These are phyloP conservation scores for Eupithecia centaureata DNA, from an alignment of 2,888 invertebrate species.

Conservation along the genomic window DNA sequence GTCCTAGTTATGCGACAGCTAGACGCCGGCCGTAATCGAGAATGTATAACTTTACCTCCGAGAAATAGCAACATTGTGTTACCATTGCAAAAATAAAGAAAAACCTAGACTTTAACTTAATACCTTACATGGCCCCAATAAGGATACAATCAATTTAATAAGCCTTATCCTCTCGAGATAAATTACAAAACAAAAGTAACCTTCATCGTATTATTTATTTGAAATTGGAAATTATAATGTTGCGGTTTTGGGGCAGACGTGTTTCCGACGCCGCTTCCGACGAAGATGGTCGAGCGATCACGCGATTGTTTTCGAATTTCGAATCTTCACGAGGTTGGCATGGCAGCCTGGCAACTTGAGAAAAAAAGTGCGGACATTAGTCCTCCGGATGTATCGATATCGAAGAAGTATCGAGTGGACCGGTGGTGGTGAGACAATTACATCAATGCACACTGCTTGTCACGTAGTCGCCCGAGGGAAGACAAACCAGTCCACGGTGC, in stretches of 20 bases:
- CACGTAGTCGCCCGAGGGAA: slow-evolving; percentile 68
- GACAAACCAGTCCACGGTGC: slow-evolving; percentile 70
- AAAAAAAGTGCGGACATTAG: slow-evolving; percentile 53
- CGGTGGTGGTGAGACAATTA: slow-evolving; percentile 69
- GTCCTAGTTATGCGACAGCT: slow-evolving; percentile 79
- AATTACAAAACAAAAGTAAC: slow-evolving; percentile 60
- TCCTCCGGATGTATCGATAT: slow-evolving; percentile 65
- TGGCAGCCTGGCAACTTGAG: slow-evolving; percentile 30
- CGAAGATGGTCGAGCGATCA: slow-evolving; percentile 66
- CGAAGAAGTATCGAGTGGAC: slow-evolving; percentile 59
- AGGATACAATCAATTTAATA: slow-evolving; percentile 56
- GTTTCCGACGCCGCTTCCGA: slow-evolving; percentile 78
- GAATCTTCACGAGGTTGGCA: slow-evolving; percentile 51
- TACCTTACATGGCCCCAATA: slow-evolving; percentile 49
- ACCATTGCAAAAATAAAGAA: slow-evolving; percentile 49
- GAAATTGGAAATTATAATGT: slow-evolving; percentile 79
- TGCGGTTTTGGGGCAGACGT: slow-evolving; percentile 80
- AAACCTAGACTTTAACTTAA: slow-evolving; percentile 42
- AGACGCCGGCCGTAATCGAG: slow-evolving; percentile 66
- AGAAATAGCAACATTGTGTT: slow-evolving; percentile 58
- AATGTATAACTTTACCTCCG: slow-evolving; percentile 56
- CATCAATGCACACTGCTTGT: slow-evolving; percentile 69
- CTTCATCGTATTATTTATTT: slow-evolving; percentile 76
- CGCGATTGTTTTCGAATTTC: slow-evolving; percentile 66
- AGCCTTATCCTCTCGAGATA: slow-evolving; percentile 60